phyloP scores from a whole-genome alignment of 2,888 invertebrate genomes.

The Mellilla xanthometata region DNA sequence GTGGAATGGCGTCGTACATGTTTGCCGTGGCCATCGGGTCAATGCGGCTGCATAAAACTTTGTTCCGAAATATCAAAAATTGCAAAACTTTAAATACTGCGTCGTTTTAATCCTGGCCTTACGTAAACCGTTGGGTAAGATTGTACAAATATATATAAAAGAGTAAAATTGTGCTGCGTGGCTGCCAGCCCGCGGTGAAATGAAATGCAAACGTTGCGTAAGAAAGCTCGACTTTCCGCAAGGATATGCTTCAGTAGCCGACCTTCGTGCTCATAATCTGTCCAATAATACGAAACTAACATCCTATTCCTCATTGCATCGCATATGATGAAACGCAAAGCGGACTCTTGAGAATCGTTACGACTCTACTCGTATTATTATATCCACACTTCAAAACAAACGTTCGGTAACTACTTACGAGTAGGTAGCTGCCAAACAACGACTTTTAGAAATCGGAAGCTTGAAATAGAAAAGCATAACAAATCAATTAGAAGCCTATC shows the following conservation, averaged over 20 bases:
- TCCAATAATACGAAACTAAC: neutral
- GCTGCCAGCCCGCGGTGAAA: constrained; percentile 47
- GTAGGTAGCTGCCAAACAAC: neutral
- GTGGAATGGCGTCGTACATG: constrained; percentile 47
- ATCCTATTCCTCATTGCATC: neutral
- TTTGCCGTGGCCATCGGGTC: constrained; percentile 41
- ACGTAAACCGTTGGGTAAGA: constrained; percentile 70
- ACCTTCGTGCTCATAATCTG: constrained; percentile 2
- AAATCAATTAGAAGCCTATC: constrained; percentile 1
- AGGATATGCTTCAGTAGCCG: constrained; percentile 39
- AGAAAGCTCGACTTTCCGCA: constrained; percentile 48
- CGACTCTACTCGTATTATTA: neutral
- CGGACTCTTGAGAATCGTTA: constrained; percentile 3
- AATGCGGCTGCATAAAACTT: constrained; percentile 53
- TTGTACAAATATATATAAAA: constrained; percentile 66
- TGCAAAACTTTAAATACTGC: constrained; percentile 65
- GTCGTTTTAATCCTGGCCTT: constrained; percentile 70
- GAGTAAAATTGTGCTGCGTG: constrained; percentile 54
- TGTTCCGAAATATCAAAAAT: constrained; percentile 66
- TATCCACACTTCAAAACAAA: constrained; percentile 5
- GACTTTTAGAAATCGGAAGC: constrained; percentile 1
- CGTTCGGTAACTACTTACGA: constrained; percentile 1
- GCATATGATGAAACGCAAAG: neutral
- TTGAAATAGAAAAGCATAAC: constrained; percentile 10
- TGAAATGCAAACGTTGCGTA: constrained; percentile 54